These are phyloP conservation scores for Alosa alosa DNA, from an alignment of 2,113 vertebrate genomes.

Conservation along the genomic window DNA sequence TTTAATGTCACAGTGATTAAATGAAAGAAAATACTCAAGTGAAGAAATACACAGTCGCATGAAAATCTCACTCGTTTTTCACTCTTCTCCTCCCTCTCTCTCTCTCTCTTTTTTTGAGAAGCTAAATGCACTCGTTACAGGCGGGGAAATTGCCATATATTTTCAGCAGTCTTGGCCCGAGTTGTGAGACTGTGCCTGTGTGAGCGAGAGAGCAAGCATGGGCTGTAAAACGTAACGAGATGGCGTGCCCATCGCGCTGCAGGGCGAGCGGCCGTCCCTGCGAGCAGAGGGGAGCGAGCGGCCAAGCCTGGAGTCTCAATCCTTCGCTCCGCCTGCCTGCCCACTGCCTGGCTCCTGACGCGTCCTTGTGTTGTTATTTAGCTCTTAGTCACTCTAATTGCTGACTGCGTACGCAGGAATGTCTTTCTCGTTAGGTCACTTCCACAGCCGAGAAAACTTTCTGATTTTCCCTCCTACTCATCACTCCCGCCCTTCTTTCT, in stretches of 20 bases:
- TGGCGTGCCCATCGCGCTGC: neutral
- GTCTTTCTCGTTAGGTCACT: slow-evolving; percentile 55
- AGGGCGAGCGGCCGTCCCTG: slow-evolving; percentile 14
- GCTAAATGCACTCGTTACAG: slow-evolving; percentile 15
- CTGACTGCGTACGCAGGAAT: slow-evolving; percentile 42
- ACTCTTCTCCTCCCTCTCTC: neutral
- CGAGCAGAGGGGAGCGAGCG: slow-evolving; percentile 12
- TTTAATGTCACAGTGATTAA: slow-evolving; percentile 24
- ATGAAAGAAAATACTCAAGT: slow-evolving; percentile 20
- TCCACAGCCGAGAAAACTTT: slow-evolving; percentile 41
- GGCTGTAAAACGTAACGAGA: slow-evolving; percentile 6
- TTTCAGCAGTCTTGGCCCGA: neutral
- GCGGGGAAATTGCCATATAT: slow-evolving; percentile 19
- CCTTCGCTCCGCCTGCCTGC: slow-evolving; percentile 22
- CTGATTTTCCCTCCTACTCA: slow-evolving; percentile 18
- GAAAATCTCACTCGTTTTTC: neutral
- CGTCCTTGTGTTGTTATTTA: slow-evolving; percentile 42
- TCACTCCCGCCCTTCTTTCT: neutral
- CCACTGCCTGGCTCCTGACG: slow-evolving; percentile 19
- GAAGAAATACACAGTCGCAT: slow-evolving; percentile 15
- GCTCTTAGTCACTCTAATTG: slow-evolving; percentile 44
- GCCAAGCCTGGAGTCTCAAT: neutral
- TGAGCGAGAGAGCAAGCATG: neutral
- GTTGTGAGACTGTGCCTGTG: neutral
- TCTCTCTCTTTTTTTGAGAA: neutral